Evolutionary conservation across 2,888 invertebrate species (phyloP), one percentile per base, ranked within the genome.

Genomic region (Standfussiana lucernea): DNA sequence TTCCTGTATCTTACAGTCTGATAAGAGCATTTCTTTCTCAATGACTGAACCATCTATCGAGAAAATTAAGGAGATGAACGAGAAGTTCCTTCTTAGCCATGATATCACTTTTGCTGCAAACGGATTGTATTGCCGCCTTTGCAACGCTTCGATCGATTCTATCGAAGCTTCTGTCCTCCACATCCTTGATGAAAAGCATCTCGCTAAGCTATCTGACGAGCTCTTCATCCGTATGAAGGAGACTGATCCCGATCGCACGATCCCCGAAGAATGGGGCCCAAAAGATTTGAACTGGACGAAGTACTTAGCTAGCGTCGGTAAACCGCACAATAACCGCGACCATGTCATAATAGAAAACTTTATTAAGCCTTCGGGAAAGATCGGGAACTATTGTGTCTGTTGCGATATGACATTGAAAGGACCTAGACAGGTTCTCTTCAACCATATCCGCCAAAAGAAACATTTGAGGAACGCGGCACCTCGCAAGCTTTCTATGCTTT

Each of bases 371-470:
- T 94, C 95, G 0, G 96, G 96, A 0, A 96, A 96, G 89, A 92
- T 96, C 8, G 94, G 95, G 0, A 96, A 96, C 82, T 95, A 93
- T 76, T 96, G 96, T 80, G 92, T 93, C 0, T 96, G 96, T 77
- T 96, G 96, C 71, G 96, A 96, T 32, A 95, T 96, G 95, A 95
- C 94, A 0, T 72, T 96, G 65, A 96, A 96, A 72, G 96, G 96
- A 3, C 96, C 96, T 0, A 88, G 96, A 8, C 96, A 96, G 86
- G 95, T 96, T 37, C 86, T 96, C 2, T 96, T 96, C 89, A 96
- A 96, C 69, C 96, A 96, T 68, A 95, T 96, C 8, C 95, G 96
- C 1, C 96, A 96, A 88, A 96, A 96, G 88, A 96, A 96, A 85
- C 96, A 96, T 89, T 84, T 96, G 66, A 89, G 96, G 10, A 96